A percentile compares a stretch with the other conserved stretches of the same genome.
phyloP scores from a whole-genome alignment of 2,888 invertebrate genomes.

The Digitonthophagus gazella region DNA sequence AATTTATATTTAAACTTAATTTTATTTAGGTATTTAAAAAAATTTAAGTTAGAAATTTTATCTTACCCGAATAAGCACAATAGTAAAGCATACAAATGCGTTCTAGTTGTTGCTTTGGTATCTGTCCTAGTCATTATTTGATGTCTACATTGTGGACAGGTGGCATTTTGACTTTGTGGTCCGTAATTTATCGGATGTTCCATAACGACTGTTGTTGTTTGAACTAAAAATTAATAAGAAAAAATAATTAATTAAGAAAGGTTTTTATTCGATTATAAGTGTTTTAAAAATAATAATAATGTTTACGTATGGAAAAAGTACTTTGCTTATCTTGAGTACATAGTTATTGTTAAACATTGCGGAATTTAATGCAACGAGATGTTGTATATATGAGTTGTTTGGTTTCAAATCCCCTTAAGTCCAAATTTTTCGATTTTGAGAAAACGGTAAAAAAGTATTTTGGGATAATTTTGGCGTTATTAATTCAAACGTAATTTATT shows the following conservation, averaged over 20 bases:
- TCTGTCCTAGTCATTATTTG: slow-evolving; percentile 47
- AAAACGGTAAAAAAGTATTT: too few species aligned
- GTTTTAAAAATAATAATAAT: too few species aligned
- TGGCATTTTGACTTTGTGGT: slow-evolving; percentile 44
- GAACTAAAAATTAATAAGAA: slow-evolving; percentile 17
- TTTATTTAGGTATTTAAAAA: background rate
- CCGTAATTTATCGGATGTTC: slow-evolving; percentile 40
- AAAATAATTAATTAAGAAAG: background rate
- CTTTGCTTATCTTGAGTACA: too few species aligned
- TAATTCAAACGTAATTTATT: too few species aligned
- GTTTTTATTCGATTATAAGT: too few species aligned
- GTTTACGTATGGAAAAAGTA: too few species aligned
- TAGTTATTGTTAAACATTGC: too few species aligned
- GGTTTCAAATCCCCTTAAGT: too few species aligned
- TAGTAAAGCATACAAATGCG: slow-evolving; percentile 52
- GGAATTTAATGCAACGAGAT: too few species aligned
- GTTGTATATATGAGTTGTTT: too few species aligned
- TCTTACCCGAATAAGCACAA: slow-evolving; percentile 50
- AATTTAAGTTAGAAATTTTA: background rate
- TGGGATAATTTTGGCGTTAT: too few species aligned
- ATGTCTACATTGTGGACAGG: slow-evolving; percentile 52
- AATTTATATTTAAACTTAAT: background rate
- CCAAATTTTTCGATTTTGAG: too few species aligned
- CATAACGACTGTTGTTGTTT: slow-evolving; percentile 17
- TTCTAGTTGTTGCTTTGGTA: slow-evolving; percentile 49